Evolutionary conservation across 2,888 invertebrate species (phyloP).

Genomic region (Autographa pulchrina): DNA sequence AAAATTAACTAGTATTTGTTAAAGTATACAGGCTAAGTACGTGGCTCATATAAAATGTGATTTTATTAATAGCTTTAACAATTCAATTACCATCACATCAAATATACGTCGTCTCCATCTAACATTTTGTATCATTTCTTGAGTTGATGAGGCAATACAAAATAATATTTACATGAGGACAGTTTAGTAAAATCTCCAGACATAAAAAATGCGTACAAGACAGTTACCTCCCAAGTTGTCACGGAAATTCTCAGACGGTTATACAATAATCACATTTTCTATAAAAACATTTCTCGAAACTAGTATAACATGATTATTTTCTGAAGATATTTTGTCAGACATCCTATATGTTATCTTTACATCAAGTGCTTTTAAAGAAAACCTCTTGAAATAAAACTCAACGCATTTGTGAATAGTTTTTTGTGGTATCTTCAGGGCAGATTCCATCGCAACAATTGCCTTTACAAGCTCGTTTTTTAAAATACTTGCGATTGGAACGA

Average conservation of each 20-base stretch:
- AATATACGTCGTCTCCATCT: too few relatives aligned
- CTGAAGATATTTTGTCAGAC: conserved; percentile 9
- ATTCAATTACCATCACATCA: too few relatives aligned
- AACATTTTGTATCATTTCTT: too few relatives aligned
- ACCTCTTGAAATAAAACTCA: background rate
- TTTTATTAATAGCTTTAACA: too few relatives aligned
- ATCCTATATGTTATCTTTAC: conserved; percentile 8
- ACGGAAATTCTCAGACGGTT: conserved; percentile 44
- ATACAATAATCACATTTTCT: conserved; percentile 27
- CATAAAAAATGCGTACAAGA: background rate
- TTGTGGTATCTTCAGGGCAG: conserved; percentile 5
- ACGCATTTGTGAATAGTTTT: background rate
- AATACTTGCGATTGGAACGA: conserved; percentile 66
- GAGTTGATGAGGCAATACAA: background rate
- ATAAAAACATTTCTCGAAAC: conserved; percentile 9
- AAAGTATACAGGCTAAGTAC: too few relatives aligned
- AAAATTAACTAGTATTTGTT: background rate
- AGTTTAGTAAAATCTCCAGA: background rate
- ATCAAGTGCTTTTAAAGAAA: background rate
- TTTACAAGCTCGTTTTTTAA: conserved; percentile 53
- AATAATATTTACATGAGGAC: background rate
- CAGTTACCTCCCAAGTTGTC: conserved; percentile 21
- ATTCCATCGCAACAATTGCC: conserved; percentile 37
- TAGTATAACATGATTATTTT: background rate
- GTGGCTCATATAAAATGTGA: too few relatives aligned